Evolutionary conservation across 1,140 invertebrate species (phyloP).

Genomic region (Ceratina calcarata): DNA sequence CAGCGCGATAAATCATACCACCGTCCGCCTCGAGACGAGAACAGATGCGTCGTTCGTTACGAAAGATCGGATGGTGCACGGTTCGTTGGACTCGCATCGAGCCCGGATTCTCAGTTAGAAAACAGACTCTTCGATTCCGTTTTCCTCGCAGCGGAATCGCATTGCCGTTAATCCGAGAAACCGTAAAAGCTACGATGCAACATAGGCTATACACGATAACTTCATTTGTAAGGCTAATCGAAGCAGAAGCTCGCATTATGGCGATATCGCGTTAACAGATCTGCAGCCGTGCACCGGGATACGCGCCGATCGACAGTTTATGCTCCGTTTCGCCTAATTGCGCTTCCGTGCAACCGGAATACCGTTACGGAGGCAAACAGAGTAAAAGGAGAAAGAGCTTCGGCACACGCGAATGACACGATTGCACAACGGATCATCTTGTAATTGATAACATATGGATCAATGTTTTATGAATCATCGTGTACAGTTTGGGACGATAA

Average conservation of each 20-base stretch:
- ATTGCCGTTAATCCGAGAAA: not conserved
- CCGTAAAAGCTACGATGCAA: too few relatives aligned
- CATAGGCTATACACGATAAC: too few relatives aligned
- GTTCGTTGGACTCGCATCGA: constrained; percentile 7
- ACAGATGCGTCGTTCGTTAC: constrained; percentile 38
- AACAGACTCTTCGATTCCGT: too few relatives aligned
- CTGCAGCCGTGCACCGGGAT: not conserved
- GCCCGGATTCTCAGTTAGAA: constrained; percentile 3
- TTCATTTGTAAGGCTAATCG: too few relatives aligned
- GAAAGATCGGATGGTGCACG: constrained; percentile 45
- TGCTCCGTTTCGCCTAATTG: constrained; percentile 59
- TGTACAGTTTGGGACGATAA: too few relatives aligned
- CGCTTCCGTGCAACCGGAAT: constrained; percentile 52
- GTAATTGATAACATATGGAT: too few relatives aligned
- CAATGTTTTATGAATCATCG: too few relatives aligned
- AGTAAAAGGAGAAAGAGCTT: constrained; percentile 10
- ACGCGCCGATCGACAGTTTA: constrained; percentile 32
- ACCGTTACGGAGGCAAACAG: constrained; percentile 28
- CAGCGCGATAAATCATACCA: constrained; percentile 27
- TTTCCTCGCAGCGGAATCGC: too few relatives aligned
- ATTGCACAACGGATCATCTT: too few relatives aligned
- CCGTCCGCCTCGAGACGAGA: constrained; percentile 15
- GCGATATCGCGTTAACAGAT: constrained; percentile 15
- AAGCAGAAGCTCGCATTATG: not conserved
- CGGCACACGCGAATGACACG: constrained; percentile 28